phyloP scores from a whole-genome alignment of 1,140 invertebrate species.

The Schmidtea mediterranea region DNA sequence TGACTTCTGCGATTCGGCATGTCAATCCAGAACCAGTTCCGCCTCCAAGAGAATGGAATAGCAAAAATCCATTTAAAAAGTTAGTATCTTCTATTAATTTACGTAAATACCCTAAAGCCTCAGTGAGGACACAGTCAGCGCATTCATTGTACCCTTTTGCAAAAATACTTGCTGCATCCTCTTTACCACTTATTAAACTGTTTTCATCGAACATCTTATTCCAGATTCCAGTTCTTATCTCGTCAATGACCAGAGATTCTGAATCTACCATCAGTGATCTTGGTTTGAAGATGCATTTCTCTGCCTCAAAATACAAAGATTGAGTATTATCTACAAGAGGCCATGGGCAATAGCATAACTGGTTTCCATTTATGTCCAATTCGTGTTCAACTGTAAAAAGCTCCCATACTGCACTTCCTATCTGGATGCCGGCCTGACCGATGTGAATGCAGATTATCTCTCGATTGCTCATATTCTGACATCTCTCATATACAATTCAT shows the following conservation, averaged over 20 bases:
- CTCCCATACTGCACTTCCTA: constrained; percentile 7
- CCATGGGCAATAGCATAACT: constrained; percentile 40
- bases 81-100: constrained; percentile 7
- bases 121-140: constrained; percentile 12
- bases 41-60: background rate
- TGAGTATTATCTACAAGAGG: constrained; percentile 1
- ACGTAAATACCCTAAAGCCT: constrained; percentile 14
- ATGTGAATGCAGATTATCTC: background rate
- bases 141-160: constrained; percentile 26
- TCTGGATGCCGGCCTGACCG: constrained; percentile 6
- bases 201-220: constrained; percentile 19
- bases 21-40: constrained; percentile 1
- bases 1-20: background rate
- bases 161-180: constrained; percentile 30
- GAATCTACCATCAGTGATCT: constrained; percentile 3
- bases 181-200: constrained; percentile 18
- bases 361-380: constrained; percentile 35
- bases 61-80: background rate
- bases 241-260: constrained; percentile 6
- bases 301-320: constrained; percentile 7
- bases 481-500: no score
- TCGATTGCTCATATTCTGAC: background rate
- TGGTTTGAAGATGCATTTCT: constrained; percentile 1
- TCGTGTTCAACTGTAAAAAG: constrained; percentile 7
- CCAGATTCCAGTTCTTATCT: constrained; percentile 13